Evolutionary conservation across 2,113 vertebrate species (phyloP).

Genomic region (Cacatua alba): DNA sequence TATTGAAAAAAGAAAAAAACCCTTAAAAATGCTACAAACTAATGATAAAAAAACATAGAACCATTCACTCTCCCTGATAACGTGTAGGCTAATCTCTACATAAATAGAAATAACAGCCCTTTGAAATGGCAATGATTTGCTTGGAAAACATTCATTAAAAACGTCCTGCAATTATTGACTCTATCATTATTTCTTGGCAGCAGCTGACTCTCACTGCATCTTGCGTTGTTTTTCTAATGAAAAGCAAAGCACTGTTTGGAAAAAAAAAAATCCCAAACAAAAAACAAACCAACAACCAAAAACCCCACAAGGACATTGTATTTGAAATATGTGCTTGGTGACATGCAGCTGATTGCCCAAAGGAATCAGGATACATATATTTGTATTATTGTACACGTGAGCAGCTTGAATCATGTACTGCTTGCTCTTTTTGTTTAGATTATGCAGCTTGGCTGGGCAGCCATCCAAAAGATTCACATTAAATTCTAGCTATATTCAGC

Average conservation of each 20-base stretch:
- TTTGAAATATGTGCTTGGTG: conserved; percentile 25
- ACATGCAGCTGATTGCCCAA: conserved; percentile 36
- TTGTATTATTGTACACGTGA: conserved; percentile 66
- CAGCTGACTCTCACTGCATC: conserved; percentile 3
- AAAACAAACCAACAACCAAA: neutral
- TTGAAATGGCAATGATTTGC: conserved; percentile 69
- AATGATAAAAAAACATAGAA: neutral
- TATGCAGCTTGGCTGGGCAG: conserved; percentile 73
- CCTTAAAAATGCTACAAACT: neutral
- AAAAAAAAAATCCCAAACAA: neutral
- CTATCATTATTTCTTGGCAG: conserved; percentile 67
- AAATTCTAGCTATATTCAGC: conserved; percentile 82
- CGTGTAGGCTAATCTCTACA: conserved; percentile 8
- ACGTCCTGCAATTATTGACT: conserved; percentile 66
- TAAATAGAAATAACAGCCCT: conserved; percentile 58
- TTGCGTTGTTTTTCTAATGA: neutral
- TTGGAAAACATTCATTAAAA: conserved; percentile 72
- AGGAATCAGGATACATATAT: conserved; percentile 45
- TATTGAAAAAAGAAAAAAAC: neutral
- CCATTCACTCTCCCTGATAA: neutral
- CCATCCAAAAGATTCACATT: conserved; percentile 81
- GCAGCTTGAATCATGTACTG: conserved; percentile 52
- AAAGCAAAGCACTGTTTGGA: conserved; percentile 15
- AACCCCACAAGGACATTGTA: neutral
- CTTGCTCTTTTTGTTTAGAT: conserved; percentile 59